These are phyloP conservation scores for Drosophila colorata DNA, from an alignment of 2,888 invertebrate genomes.

Conservation along the genomic window DNA sequence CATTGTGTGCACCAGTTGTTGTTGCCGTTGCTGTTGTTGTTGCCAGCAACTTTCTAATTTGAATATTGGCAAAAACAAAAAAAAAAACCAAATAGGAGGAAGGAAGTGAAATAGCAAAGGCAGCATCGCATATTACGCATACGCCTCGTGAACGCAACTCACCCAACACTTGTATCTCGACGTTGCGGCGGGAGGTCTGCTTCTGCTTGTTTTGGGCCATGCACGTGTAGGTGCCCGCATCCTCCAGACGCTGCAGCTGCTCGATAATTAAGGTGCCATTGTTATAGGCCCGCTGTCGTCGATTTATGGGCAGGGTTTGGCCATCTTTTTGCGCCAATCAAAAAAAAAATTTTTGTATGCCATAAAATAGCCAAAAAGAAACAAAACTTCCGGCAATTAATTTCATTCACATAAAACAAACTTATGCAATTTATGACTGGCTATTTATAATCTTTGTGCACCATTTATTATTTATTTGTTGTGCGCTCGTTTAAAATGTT, in stretches of 20 bases:
- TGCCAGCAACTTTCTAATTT: constrained; percentile 63
- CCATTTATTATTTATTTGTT: constrained; percentile 14
- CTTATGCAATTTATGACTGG: constrained; percentile 62
- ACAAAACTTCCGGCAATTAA: constrained; percentile 67
- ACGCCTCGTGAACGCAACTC: constrained; percentile 67
- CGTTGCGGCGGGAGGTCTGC: constrained; percentile 91
- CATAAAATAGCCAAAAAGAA: constrained; percentile 5
- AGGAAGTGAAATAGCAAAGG: no score
- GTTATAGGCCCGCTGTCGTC: constrained; percentile 93
- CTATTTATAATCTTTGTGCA: constrained; percentile 15
- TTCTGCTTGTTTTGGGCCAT: constrained; percentile 94
- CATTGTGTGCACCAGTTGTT: constrained; percentile 41
- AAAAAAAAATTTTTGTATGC: background rate
- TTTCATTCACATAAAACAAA: constrained; percentile 65
- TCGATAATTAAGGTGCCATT: constrained; percentile 95
- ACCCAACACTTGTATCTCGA: constrained; percentile 91
- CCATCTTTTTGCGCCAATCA: constrained; percentile 87
- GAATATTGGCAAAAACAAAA: constrained; percentile 57
- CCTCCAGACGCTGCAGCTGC: constrained; percentile 93
- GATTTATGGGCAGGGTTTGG: constrained; percentile 93
- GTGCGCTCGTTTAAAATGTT: background rate
- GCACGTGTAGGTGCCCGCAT: constrained; percentile 96
- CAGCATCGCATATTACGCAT: constrained; percentile 45
- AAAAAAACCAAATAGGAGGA: background rate
- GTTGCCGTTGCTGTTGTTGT: constrained; percentile 8